These are phyloP conservation scores for Strigops habroptila DNA, from an alignment of 2,113 vertebrate genomes.

Conservation along the genomic window DNA sequence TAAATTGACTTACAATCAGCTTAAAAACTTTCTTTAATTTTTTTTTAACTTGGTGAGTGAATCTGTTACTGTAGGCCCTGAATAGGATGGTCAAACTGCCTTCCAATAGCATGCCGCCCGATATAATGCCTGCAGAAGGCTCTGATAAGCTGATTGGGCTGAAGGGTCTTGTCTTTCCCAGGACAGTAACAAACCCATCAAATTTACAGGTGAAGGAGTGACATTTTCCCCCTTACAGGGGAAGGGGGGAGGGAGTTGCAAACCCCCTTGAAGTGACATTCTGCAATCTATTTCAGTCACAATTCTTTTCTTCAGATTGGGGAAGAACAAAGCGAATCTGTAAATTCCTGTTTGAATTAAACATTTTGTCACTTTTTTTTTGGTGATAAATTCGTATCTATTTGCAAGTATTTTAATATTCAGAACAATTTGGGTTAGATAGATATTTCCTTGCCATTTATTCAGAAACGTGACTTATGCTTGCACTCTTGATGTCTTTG, in stretches of 20 bases:
- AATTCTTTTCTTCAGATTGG: not conserved
- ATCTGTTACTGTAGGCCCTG: not conserved
- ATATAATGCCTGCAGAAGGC: not conserved
- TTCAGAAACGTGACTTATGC: not conserved
- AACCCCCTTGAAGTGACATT: not conserved
- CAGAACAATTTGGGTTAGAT: not conserved
- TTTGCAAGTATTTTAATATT: not conserved
- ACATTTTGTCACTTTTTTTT: not conserved
- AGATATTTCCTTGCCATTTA: not conserved
- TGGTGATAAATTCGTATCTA: not conserved
- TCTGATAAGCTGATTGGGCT: not conserved
- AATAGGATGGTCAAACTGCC: not conserved
- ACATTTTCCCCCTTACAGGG: not conserved
- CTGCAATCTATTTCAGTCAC: not conserved
- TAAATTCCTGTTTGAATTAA: not conserved
- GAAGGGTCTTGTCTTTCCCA: not conserved
- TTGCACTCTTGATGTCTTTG: not conserved
- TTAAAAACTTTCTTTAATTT: not conserved
- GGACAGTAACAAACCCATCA: not conserved
- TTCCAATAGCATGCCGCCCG: not conserved
- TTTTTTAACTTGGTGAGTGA: not conserved
- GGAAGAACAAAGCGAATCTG: not conserved
- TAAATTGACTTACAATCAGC: not conserved
- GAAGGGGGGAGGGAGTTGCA: not conserved
- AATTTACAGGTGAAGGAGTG: not conserved